Evolutionary conservation across 2,888 invertebrate genomes (phyloP).

Genomic region (Lamellibrachia satsuma): DNA sequence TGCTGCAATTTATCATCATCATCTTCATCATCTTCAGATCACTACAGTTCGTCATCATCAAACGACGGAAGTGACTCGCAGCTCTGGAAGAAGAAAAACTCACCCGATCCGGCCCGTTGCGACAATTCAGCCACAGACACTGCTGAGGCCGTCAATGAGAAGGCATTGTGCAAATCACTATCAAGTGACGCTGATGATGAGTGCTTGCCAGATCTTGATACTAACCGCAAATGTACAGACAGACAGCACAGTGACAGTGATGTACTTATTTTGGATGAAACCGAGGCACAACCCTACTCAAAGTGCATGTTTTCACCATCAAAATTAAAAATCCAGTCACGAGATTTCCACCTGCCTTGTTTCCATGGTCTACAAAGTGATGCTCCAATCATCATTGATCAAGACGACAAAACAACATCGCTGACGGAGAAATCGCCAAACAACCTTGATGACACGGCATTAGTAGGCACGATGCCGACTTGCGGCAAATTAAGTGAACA

Average conservation of each 20-base stretch:
- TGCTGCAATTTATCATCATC: neutral
- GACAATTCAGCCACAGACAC: neutral
- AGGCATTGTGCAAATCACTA: neutral
- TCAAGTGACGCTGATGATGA: neutral
- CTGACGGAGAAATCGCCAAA: neutral
- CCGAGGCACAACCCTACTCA: neutral
- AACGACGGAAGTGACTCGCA: neutral
- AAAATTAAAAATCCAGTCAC: neutral
- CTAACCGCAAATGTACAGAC: neutral
- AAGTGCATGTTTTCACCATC: neutral
- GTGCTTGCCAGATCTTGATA: neutral
- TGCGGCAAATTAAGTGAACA: neutral
- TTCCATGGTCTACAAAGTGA: neutral
- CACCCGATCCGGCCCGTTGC: neutral
- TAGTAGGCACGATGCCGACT: neutral
- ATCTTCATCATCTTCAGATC: neutral
- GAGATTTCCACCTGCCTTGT: neutral
- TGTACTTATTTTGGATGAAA: neutral
- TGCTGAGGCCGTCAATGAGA: neutral
- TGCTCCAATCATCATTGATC: neutral
- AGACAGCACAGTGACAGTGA: neutral
- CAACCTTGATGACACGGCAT: neutral
- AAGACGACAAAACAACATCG: neutral
- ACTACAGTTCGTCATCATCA: neutral
- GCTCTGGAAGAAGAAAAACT: neutral